Evolutionary conservation across 64 coral and sea anemone species (phyloP), one percentile per base, ranked within the genome.

Genomic region (Pocillopora damicornis): DNA sequence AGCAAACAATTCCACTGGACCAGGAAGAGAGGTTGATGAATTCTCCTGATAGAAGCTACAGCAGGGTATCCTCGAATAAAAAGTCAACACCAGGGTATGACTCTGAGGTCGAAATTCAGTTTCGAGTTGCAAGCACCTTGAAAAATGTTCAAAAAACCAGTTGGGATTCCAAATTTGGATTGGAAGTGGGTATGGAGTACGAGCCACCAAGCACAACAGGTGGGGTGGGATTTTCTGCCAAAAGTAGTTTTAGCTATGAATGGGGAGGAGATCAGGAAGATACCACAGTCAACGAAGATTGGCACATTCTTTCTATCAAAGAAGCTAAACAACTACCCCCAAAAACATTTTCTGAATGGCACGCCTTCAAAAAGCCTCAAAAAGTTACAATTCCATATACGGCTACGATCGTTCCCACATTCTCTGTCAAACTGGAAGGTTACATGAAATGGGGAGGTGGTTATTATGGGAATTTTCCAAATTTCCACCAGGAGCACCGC

Each of bases 301-400:
- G 88, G 80, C 88, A 94, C 11, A 94, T 84, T 30, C 59, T 89
- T 11, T 74, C 59, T 11, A 56, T 89, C 15, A 79, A 16, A n/a
- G 82, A 82, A 14, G 25, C 76, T 56, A 94, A 94, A 61, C 30
- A 82, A 11, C 22, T 94, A 15, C 37, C 69, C 35, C 72, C 87
- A 30, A 12, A 80, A 35, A 86, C 45, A 2, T 79, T 30, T 45
- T 18, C 92, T 16, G 61, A 72, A 15, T 94, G 67, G 80, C 73
- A 74, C 45, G 88, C 84, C 10, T 74, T 90, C 81, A 25, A 84
- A 15, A 94, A 81, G 15, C 88, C 88, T 22, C 63, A 84, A 15
- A 81, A 83, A 37, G 87, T 89, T 0, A 94, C 88, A 11, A 76
- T 94, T 18, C 88, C 92, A 7, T 93, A 89, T 37, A 93, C 91